Evolutionary conservation across 2,113 vertebrate genomes (phyloP).

Genomic region (Lathamus discolor): DNA sequence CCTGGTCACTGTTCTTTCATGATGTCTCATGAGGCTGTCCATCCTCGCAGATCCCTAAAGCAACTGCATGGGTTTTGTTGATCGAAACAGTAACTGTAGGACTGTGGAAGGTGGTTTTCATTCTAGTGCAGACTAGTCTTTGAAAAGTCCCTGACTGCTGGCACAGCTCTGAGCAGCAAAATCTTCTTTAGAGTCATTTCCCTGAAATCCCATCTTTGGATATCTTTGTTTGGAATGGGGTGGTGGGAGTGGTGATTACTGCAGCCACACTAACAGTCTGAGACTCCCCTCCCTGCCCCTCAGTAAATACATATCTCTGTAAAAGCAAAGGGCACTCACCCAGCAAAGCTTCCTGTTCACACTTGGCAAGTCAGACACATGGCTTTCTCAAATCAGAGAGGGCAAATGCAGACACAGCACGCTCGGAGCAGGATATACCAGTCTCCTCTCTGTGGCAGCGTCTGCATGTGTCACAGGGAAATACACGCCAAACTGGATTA

Average conservation of each 20-base stretch:
- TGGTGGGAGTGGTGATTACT: background rate
- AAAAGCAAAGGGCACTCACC: background rate
- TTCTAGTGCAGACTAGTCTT: background rate
- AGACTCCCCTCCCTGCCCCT: background rate
- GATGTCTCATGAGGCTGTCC: background rate
- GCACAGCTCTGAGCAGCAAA: background rate
- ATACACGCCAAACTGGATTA: background rate
- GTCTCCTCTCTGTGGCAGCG: background rate
- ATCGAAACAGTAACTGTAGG: background rate
- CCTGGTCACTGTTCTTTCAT: background rate
- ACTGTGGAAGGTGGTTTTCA: background rate
- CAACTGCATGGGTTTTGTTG: background rate
- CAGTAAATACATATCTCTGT: background rate
- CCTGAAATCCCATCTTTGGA: background rate
- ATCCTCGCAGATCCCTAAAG: background rate
- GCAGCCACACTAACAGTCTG: background rate
- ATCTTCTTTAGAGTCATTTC: background rate
- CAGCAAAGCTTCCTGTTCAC: background rate
- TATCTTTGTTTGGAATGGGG: rapidly evolving
- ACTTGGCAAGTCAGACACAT: background rate
- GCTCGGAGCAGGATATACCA: constrained; percentile 23
- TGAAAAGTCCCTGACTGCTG: background rate
- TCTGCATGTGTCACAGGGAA: constrained; percentile 35
- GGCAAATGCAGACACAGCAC: background rate
- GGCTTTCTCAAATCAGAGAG: background rate